Percentiles rank a stretch among this genome's conserved stretches.
Evolutionary conservation across 2,113 vertebrate genomes (phyloP).

Genomic region (Carassius carassius): DNA sequence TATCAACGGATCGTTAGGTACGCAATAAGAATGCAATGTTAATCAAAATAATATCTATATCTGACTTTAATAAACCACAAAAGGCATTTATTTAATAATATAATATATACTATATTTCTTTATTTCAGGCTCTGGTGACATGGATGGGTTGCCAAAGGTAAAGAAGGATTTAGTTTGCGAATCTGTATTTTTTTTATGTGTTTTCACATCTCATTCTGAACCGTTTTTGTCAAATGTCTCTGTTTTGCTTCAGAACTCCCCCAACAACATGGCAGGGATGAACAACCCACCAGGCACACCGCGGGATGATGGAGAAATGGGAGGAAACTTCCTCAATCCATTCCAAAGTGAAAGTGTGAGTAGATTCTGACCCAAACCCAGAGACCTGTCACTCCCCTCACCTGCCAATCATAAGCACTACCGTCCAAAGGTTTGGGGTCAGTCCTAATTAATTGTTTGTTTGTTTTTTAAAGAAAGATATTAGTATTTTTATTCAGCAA

Average conservation of each 20-base stretch:
- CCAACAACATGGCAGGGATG: slow-evolving; percentile 88
- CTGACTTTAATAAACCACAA: background rate
- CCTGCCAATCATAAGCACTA: slow-evolving; percentile 46
- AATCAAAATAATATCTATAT: background rate
- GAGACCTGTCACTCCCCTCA: slow-evolving; percentile 50
- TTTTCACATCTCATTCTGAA: background rate
- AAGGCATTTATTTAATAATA: background rate
- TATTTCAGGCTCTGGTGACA: slow-evolving; percentile 84
- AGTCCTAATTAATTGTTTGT: background rate
- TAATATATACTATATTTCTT: background rate
- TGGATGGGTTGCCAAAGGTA: slow-evolving; percentile 95
- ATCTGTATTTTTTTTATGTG: background rate
- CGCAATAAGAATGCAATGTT: background rate
- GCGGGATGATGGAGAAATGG: slow-evolving; percentile 88
- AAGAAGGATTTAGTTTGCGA: slow-evolving; percentile 26
- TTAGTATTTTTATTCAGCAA: background rate
- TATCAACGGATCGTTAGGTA: slow-evolving; percentile 93
- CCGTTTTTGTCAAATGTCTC: background rate
- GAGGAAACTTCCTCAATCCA: slow-evolving; percentile 88
- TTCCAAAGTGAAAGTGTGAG: slow-evolving; percentile 94
- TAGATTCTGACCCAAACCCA: slow-evolving; percentile 57
- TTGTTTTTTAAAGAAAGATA: background rate
- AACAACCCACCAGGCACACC: slow-evolving; percentile 89
- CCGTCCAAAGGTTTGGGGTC: background rate
- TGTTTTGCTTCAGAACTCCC: slow-evolving; percentile 81